Percentiles rank a stretch among this genome's conserved stretches.
Conservation (phyloP, 2,888 invertebrate species). For the Reticulitermes lucifugus region DNA sequence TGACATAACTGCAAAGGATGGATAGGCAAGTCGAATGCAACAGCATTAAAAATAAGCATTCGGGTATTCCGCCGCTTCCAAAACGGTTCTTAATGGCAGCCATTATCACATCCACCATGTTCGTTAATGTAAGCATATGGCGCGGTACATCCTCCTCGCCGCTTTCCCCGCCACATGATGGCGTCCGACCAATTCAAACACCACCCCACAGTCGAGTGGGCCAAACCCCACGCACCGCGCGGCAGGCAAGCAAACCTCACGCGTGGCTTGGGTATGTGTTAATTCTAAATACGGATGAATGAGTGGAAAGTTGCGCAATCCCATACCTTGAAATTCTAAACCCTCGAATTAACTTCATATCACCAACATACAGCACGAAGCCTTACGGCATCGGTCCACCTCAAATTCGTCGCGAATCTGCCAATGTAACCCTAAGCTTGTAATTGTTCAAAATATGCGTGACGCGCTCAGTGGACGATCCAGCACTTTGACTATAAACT, state of each 20-base stretch:
- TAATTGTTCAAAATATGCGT: no score
- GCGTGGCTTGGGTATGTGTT: neutral
- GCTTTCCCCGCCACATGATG: neutral
- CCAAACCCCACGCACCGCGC: conserved; percentile 30
- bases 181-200: conserved; percentile 11
- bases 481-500: no score
- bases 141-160: neutral
- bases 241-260: conserved; percentile 6
- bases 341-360: no score
- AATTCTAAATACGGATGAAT: neutral
- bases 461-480: no score
- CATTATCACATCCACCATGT: neutral
- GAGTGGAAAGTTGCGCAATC: neutral
- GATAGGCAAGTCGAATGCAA: neutral
- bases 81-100: neutral
- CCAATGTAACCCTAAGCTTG: no score
- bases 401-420: no score
- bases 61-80: neutral
- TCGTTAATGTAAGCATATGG: neutral
- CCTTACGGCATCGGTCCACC: no score
- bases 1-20: neutral
- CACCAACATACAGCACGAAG: no score
- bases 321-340: neutral
- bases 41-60: neutral
- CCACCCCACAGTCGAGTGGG: neutral